A percentile compares a stretch with the other conserved stretches of the same genome.
Conservation (phyloP, 1,140 invertebrate genomes). For the Musca vetustissima region DNA sequence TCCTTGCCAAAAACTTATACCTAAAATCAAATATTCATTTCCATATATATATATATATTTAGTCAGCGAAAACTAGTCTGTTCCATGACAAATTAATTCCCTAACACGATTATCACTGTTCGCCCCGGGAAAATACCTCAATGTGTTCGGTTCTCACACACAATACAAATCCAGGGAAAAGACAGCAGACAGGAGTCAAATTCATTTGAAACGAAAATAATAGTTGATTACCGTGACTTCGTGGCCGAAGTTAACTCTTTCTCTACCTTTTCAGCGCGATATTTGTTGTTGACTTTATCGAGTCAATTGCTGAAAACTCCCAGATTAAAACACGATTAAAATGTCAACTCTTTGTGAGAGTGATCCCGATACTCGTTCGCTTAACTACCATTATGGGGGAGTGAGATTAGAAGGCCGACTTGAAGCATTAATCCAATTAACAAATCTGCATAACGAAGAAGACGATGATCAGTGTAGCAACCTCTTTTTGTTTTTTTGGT, state of each 20-base stretch:
- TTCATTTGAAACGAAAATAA: constrained; percentile 11
- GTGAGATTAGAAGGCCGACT: constrained; percentile 44
- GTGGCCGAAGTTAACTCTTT: constrained; percentile 15
- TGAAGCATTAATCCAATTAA: constrained; percentile 54
- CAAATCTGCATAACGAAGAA: constrained; percentile 50
- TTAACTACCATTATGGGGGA: too few relatives aligned
- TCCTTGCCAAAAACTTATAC: too few relatives aligned
- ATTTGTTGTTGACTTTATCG: constrained; percentile 25
- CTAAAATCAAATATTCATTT: too few relatives aligned
- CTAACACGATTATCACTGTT: too few relatives aligned
- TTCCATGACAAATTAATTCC: too few relatives aligned
- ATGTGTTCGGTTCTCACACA: not conserved
- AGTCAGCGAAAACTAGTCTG: too few relatives aligned
- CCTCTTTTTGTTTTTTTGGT: not conserved
- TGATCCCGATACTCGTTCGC: too few relatives aligned
- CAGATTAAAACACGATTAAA: constrained; percentile 31
- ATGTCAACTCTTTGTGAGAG: constrained; percentile 33
- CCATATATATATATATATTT: too few relatives aligned
- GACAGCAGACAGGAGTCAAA: constrained; percentile 3
- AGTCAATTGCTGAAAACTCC: constrained; percentile 51
- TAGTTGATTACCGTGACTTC: not conserved
- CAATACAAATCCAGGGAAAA: constrained; percentile 1
- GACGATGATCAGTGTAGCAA: not conserved
- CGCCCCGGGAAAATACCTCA: too few relatives aligned
- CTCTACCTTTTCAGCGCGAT: not conserved